Evolutionary conservation across 2,113 vertebrate genomes (phyloP), one percentile per base, ranked within the genome.

Genomic region (Mellivora capensis): DNA sequence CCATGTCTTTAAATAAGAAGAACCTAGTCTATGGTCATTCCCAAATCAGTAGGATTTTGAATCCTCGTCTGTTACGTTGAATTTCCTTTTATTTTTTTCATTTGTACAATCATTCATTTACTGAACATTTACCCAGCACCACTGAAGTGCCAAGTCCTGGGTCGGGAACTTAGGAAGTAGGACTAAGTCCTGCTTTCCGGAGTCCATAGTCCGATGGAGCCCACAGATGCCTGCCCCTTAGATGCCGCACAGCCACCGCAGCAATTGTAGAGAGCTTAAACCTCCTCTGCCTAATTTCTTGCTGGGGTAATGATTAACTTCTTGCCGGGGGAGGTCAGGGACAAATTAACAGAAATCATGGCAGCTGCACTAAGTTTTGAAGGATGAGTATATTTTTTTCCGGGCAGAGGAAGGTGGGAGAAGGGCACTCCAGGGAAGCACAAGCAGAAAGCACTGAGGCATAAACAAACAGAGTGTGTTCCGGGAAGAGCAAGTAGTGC

Each of bases 401-500:
- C 11, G 23, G 80, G 37, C 34, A 59, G 67, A 59, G 29, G 71
- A 87, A 29, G 37, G 8, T 57, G 57, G n/a, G 6, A 76, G 62
- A 83, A 64, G 47, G 49, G 3, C 1, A 62, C 15, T 42, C 23
- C 5, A 87, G 39, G 17, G 13, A 79, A 11, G 29, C 93, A n/a
- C 14, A 61, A 5, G 1, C 6, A 15, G 69, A 37, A n/a, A 37
- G 7, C 18, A 47, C 17, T 20, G 23, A 23, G 6, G 17, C 37
- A 34, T 13, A 23, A 39, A 37, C 2, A 39, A 21, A 6, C 3
- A 18, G 42, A 62, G 10, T 11, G 15, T 76, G 11, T 64, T 59
- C 18, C 11, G 3, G 71, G n/a, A 80, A 76, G 57, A 9, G 0
- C 0, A 3, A 77, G 12, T 5, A 71, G 27, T 21, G 1, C 29